Percentiles rank a stretch among this genome's conserved stretches.
These are phyloP conservation scores for Lasioglossum figueresi DNA, from an alignment of 2,888 invertebrate species.

Conservation along the genomic window DNA sequence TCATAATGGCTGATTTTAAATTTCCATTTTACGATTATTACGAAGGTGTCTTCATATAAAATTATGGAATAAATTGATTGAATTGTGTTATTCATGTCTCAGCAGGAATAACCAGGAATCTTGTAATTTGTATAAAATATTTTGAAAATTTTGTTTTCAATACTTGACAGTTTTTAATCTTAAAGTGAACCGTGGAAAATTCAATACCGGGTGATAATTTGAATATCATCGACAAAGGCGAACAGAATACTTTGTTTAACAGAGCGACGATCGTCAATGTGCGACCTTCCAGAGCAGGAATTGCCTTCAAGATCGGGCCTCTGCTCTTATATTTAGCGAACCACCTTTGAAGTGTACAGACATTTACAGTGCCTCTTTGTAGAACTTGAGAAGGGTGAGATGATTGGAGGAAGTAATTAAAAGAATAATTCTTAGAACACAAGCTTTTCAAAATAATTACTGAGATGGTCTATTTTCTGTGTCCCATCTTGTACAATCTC, in stretches of 20 bases:
- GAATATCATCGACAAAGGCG: too few relatives aligned
- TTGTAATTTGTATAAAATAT: background rate
- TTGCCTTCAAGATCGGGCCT: background rate
- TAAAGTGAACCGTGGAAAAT: background rate
- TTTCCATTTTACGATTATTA: background rate
- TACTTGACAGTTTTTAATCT: background rate
- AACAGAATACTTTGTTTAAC: background rate
- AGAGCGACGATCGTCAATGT: background rate
- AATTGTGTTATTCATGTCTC: background rate
- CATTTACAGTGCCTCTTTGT: slow-evolving; percentile 13
- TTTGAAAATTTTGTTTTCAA: background rate
- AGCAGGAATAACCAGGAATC: background rate
- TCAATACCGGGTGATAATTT: too few relatives aligned
- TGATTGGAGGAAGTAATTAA: slow-evolving; percentile 11
- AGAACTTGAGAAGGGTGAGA: background rate
- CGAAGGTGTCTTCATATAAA: background rate
- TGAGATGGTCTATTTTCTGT: background rate
- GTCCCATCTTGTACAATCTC: too few relatives aligned
- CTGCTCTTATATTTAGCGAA: slow-evolving; percentile 9
- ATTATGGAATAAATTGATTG: background rate
- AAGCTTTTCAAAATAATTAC: slow-evolving; percentile 10
- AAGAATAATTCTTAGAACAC: slow-evolving; percentile 1
- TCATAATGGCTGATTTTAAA: background rate
- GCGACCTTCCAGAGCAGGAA: background rate
- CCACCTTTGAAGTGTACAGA: background rate